phyloP scores from a whole-genome alignment of 2,113 vertebrate genomes.

The Caracal caracal region DNA sequence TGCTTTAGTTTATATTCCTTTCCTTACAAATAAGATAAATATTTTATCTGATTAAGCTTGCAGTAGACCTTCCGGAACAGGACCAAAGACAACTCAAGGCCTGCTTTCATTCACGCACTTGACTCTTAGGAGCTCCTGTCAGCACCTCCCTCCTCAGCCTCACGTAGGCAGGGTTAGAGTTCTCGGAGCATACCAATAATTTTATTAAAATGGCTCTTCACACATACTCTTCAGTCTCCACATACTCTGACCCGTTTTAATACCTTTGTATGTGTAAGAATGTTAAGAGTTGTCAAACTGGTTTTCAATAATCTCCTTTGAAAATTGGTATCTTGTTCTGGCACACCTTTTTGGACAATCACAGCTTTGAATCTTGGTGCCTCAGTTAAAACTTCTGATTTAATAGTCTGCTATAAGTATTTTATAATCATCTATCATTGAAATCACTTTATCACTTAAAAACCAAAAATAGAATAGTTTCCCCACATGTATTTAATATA shows the following conservation, averaged over 20 bases:
- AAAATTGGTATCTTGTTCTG: conserved; percentile 38
- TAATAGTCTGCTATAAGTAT: conserved; percentile 33
- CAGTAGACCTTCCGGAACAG: not conserved
- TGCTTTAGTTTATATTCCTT: not conserved
- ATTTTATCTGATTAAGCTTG: not conserved
- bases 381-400: conserved; percentile 5
- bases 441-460: not conserved
- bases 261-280: not conserved
- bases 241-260: not conserved
- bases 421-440: conserved; percentile 1
- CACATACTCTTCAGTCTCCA: not conserved
- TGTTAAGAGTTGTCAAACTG: conserved; percentile 30
- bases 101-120: not conserved
- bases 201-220: not conserved
- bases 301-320: conserved; percentile 55
- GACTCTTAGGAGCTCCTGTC: not conserved
- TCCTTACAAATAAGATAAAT: not conserved
- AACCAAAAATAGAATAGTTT: not conserved
- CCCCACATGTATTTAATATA: not conserved
- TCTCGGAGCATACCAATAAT: not conserved
- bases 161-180: not conserved
- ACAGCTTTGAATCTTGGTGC: not conserved
- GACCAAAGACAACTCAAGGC: not conserved
- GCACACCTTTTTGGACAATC: not conserved
- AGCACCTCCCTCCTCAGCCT: not conserved